A percentile compares a stretch with the other conserved stretches of the same genome.
phyloP scores from a whole-genome alignment of 2,113 vertebrate species.

The Sorex fumeus region DNA sequence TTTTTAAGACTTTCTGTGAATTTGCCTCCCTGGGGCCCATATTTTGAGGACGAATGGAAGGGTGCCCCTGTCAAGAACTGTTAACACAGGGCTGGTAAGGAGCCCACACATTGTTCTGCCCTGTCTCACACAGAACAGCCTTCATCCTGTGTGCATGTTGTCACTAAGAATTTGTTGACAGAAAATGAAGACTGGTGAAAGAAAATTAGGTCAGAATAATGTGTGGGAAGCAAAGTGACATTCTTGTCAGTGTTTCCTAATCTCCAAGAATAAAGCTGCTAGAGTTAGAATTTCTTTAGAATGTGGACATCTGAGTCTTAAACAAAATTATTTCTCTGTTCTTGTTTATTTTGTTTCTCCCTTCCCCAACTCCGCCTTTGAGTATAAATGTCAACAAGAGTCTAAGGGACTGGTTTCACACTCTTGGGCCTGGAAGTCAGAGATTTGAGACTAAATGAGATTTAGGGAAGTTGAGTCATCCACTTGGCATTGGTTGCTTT shows the following conservation, averaged over 20 bases:
- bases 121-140: not conserved
- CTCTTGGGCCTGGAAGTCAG: not conserved
- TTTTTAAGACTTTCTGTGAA: conserved; percentile 66
- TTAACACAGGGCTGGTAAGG: conserved; percentile 1
- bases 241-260: conserved; percentile 68
- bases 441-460: not conserved
- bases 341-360: not conserved
- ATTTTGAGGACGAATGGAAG: conserved; percentile 46
- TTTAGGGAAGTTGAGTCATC: not conserved
- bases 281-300: conserved; percentile 45
- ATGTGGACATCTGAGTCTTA: conserved; percentile 31
- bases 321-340: conserved; percentile 2
- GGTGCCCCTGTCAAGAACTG: conserved; percentile 67
- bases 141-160: conserved; percentile 54
- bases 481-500: not conserved
- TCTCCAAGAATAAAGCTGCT: conserved; percentile 37
- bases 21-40: conserved; percentile 41
- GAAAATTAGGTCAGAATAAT: conserved; percentile 75
- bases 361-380: not conserved
- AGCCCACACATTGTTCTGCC: not conserved
- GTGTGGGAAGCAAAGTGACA: conserved; percentile 59
- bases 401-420: not conserved
- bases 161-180: conserved; percentile 65
- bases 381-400: not conserved
- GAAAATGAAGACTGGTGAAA: conserved; percentile 40